These are phyloP conservation scores for Bradynema listronoti DNA, from an alignment of 1,140 invertebrate species.

Conservation along the genomic window DNA sequence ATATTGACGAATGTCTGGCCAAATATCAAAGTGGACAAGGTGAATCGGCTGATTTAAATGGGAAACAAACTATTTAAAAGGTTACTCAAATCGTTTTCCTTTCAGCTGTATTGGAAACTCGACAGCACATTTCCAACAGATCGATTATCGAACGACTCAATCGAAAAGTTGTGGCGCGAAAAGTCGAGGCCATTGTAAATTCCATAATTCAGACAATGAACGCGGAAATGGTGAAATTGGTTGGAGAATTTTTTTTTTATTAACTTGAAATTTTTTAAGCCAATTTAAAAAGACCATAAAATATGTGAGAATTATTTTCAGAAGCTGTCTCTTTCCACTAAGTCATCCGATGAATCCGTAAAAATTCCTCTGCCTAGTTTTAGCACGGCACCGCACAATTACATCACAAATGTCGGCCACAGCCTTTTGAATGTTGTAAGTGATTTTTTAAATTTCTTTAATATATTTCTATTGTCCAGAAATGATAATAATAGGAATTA, in stretches of 20 bases:
- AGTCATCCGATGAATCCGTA: constrained; percentile 15
- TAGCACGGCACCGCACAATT: constrained; percentile 42
- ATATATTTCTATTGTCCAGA: too few species aligned
- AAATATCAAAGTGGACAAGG: constrained; percentile 4
- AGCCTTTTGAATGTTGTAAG: constrained; percentile 34
- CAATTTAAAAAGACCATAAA: too few species aligned
- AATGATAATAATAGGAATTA: too few species aligned
- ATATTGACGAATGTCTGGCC: constrained; percentile 25
- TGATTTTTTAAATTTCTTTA: neutral
- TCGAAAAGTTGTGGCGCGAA: constrained; percentile 31
- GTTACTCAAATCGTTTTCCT: constrained; percentile 8
- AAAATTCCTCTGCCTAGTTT: constrained; percentile 39
- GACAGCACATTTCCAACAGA: constrained; percentile 24
- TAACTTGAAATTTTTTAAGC: constrained; percentile 22
- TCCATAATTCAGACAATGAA: constrained; percentile 40
- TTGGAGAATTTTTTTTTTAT: neutral
- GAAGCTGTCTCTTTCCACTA: constrained; percentile 15
- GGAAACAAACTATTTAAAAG: neutral
- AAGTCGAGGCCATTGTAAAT: constrained; percentile 37
- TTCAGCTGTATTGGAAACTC: constrained; percentile 11
- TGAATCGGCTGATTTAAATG: neutral
- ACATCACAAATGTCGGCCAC: constrained; percentile 44
- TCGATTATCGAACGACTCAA: constrained; percentile 28
- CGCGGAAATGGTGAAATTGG: constrained; percentile 43
- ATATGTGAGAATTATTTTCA: constrained; percentile 6